Evolutionary conservation across 2,113 vertebrate species (phyloP).

Genomic region (Psittacula cyanocephala): DNA sequence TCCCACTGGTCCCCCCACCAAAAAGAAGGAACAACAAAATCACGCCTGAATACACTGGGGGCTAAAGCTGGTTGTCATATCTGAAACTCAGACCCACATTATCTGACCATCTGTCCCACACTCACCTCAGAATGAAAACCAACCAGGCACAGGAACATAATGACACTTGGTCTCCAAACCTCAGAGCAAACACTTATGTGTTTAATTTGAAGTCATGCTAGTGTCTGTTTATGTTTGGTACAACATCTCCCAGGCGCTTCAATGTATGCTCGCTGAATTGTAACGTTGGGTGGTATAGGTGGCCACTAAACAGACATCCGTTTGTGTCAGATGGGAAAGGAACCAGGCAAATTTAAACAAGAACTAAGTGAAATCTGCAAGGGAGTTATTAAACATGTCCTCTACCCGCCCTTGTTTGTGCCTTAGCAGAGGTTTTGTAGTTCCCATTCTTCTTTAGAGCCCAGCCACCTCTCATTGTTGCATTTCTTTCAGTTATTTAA

Average conservation of each 20-base stretch:
- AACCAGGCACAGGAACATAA: background rate
- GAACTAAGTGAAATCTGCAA: background rate
- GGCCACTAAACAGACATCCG: background rate
- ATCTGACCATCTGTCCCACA: background rate
- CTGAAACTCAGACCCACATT: background rate
- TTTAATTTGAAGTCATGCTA: background rate
- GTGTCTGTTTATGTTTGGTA: background rate
- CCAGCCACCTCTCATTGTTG: background rate
- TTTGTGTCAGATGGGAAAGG: background rate
- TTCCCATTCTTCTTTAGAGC: background rate
- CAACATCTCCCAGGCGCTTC: background rate
- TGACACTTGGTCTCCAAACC: background rate
- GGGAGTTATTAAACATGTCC: background rate
- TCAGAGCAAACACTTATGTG: background rate
- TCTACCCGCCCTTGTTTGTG: background rate
- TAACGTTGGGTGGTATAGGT: background rate
- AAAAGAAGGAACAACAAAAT: background rate
- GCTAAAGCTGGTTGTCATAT: background rate
- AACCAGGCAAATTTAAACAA: background rate
- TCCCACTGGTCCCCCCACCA: rapidly evolving
- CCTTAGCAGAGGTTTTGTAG: background rate
- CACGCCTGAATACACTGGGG: background rate
- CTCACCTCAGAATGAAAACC: background rate
- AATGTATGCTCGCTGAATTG: background rate
- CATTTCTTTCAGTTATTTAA: slow-evolving; percentile 22